Evolutionary conservation across 2,113 vertebrate species (phyloP), one percentile per base, ranked within the genome.

Genomic region (Coreoperca whiteheadi): DNA sequence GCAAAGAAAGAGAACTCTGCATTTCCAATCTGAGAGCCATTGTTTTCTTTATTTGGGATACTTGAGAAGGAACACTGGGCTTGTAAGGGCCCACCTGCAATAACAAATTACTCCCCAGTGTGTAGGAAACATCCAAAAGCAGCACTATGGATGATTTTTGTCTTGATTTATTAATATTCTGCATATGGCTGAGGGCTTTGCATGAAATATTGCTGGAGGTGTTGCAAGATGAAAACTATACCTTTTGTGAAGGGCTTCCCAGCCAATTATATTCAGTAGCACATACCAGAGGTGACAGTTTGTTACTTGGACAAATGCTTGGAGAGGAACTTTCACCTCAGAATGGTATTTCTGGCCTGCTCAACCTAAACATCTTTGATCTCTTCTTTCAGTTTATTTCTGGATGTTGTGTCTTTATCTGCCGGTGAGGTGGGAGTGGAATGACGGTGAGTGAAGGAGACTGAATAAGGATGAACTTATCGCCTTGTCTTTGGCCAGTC

Each of bases 11-110:
- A 73, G 76, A 73, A 53, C 0, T n/a, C 71, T 69, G 34, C 71
- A 68, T 30, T 75, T 84, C 65, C 57, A 80, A 4, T 80, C 65
- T 61, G 50, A 56, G 65, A 76, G 51, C 32, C 63, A 84, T 85
- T 84, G 78, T 87, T 90, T 89, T 88, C 64, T 85, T 91, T 89
- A 74, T 91, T 87, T 78, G 65, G 71, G 87, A 88, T 86, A 91
- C 77, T 84, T 84, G 85, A 91, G 90, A 88, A 82, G 82, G 70
- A 89, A 54, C 74, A 59, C 74, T 64, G 68, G 59, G 85, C 76
- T 84, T 86, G 86, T 85, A 87, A 85, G 70, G 20, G 74, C 77
- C 89, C 92, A 93, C 91, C 91, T 92, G 90, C 89, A 91, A 91
- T 87, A 92, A 88, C 85, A 90, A 77, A 90, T 88, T 4, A 86